These are phyloP conservation scores for Marmota monax DNA, from an alignment of 2,113 vertebrate species.

Conservation along the genomic window DNA sequence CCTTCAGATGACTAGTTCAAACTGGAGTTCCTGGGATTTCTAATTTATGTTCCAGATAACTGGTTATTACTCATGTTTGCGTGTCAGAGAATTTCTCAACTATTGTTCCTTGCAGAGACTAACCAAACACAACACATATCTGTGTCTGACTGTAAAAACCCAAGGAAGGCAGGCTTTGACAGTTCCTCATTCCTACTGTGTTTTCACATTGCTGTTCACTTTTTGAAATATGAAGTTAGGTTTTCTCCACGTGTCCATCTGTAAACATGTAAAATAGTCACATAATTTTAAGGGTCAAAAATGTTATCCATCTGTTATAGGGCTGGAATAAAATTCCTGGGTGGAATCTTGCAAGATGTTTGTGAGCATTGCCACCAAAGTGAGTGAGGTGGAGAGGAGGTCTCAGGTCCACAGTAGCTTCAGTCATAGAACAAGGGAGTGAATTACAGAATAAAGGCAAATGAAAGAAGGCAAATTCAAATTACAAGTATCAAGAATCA, in stretches of 20 bases:
- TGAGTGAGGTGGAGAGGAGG: background rate
- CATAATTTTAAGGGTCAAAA: background rate
- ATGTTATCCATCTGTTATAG: background rate
- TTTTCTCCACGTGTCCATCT: background rate
- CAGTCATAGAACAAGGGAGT: too few relatives aligned
- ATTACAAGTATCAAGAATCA: background rate
- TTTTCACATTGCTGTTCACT: background rate
- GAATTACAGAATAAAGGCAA: background rate
- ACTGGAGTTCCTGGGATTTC: conserved; percentile 2
- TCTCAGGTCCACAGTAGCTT: too few relatives aligned
- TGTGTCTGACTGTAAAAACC: background rate
- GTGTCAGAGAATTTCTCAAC: background rate
- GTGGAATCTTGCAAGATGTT: background rate
- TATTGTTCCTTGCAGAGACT: background rate
- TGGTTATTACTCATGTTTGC: background rate
- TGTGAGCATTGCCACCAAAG: background rate
- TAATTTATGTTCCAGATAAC: background rate
- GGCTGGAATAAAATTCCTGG: background rate
- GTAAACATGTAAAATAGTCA: background rate
- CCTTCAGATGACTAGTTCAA: background rate
- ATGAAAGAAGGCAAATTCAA: background rate
- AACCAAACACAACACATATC: background rate
- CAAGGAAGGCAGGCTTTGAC: background rate
- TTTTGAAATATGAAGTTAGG: background rate
- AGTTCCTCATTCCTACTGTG: background rate